phyloP scores from a whole-genome alignment of 2,888 invertebrate species.

The Labia minor region DNA sequence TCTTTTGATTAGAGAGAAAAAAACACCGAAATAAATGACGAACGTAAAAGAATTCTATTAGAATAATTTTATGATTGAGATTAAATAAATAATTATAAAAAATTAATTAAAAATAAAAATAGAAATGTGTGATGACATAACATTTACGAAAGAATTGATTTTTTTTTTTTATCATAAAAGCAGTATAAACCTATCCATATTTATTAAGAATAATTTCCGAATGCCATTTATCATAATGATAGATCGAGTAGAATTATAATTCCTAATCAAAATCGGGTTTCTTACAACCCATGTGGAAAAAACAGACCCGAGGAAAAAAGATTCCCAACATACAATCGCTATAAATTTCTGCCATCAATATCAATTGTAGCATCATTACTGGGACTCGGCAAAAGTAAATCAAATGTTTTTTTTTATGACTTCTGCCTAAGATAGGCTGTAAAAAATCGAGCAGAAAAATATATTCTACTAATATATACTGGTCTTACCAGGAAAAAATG shows the following conservation, averaged over 20 bases:
- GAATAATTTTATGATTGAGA: too few relatives aligned
- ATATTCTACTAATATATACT: background rate
- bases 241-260: background rate
- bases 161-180: background rate
- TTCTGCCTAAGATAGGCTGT: background rate
- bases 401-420: background rate
- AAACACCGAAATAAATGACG: too few relatives aligned
- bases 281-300: background rate
- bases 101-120: too few relatives aligned
- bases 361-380: slow-evolving; percentile 5
- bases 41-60: too few relatives aligned
- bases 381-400: background rate
- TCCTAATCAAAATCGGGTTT: background rate
- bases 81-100: too few relatives aligned
- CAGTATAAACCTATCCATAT: background rate
- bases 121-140: background rate
- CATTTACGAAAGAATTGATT: background rate
- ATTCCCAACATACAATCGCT: background rate
- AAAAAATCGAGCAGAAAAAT: background rate
- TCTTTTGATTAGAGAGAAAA: too few relatives aligned
- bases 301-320: background rate
- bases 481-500: background rate
- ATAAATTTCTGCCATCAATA: slow-evolving; percentile 3
- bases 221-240: background rate
- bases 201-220: background rate